A percentile compares a stretch with the other conserved stretches of the same genome.
Conservation (phyloP, 2,797 vertebrate genomes). For the Austrolebias charrua region DNA sequence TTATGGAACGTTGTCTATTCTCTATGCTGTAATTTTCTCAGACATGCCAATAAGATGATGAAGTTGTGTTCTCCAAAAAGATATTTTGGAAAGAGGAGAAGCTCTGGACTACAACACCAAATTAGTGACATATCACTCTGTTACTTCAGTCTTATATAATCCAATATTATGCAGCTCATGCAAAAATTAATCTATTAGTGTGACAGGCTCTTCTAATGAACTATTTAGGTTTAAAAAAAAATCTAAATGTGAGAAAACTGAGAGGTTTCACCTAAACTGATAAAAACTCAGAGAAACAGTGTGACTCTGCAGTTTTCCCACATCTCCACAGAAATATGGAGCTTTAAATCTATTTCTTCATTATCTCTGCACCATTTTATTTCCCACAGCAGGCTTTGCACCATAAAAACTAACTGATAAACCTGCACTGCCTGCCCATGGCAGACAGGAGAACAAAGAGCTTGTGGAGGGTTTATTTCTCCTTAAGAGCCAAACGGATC, state of each 20-base stretch:
- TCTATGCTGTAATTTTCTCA: background rate
- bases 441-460: slow-evolving; percentile 16
- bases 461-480: background rate
- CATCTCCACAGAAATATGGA: slow-evolving; percentile 1
- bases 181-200: background rate
- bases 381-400: slow-evolving; percentile 24
- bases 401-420: slow-evolving; percentile 5
- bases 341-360: slow-evolving; percentile 13
- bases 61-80: background rate
- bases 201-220: slow-evolving; percentile 7
- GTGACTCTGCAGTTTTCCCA: background rate
- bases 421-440: slow-evolving; percentile 3
- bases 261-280: slow-evolving; percentile 16
- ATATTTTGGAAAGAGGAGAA: background rate
- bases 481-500: slow-evolving; percentile 4
- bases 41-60: too few relatives aligned
- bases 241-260: slow-evolving; percentile 2
- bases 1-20: background rate
- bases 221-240: background rate
- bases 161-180: background rate
- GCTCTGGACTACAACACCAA: background rate
- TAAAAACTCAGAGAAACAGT: slow-evolving; percentile 10
- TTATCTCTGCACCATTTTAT: slow-evolving; percentile 8
- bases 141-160: background rate
- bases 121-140: background rate